These are phyloP conservation scores for Pseudachorutes palmiensis DNA, from an alignment of 1,140 invertebrate species.

Conservation along the genomic window DNA sequence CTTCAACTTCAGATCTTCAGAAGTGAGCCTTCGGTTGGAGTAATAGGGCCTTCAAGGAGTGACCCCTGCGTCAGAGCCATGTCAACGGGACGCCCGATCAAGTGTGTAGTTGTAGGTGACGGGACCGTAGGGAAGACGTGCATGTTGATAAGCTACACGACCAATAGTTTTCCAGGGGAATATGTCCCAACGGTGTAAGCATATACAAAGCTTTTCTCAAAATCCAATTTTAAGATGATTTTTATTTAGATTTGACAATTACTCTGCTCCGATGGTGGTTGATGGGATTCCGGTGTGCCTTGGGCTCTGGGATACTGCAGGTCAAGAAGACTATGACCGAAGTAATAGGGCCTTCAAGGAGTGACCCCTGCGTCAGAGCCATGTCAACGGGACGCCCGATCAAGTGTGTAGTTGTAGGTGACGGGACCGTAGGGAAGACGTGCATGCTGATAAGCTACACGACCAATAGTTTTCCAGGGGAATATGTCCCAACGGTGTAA, in stretches of 20 bases:
- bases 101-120: constrained; percentile 72
- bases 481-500: constrained; percentile 94
- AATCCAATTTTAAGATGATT: not conserved
- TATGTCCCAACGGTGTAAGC: constrained; percentile 93
- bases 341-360: too few relatives aligned
- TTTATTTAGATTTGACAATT: constrained; percentile 80
- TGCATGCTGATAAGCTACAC: constrained; percentile 99
- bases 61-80: too few relatives aligned
- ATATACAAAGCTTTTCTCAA: not conserved
- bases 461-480: constrained; percentile 95
- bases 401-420: constrained; percentile 78
- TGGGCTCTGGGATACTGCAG: constrained; percentile 90
- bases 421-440: constrained; percentile 81
- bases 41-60: too few relatives aligned
- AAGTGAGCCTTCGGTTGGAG: not conserved
- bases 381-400: constrained; percentile 80
- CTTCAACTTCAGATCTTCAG: not conserved
- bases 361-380: too few relatives aligned
- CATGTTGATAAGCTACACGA: constrained; percentile 98
- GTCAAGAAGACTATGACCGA: too few relatives aligned
- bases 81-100: constrained; percentile 82
- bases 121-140: constrained; percentile 90
- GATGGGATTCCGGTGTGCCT: constrained; percentile 93
- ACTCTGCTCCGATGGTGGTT: constrained; percentile 94
- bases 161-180: constrained; percentile 96